Percentiles rank a stretch among this genome's conserved stretches.
These are phyloP conservation scores for Autographa pulchrina DNA, from an alignment of 2,888 invertebrate genomes.

Conservation along the genomic window DNA sequence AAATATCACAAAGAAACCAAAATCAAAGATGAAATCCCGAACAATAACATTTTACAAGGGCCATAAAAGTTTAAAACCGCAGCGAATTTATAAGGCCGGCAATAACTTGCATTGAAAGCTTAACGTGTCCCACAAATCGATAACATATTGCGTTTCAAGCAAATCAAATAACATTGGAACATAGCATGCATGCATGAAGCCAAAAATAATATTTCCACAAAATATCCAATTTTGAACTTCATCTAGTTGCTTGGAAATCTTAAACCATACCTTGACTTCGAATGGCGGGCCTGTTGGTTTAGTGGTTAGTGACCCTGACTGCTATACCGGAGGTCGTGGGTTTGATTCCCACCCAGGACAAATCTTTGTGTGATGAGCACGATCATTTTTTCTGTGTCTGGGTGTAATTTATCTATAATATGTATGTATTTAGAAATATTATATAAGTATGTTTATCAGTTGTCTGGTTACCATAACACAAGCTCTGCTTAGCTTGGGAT, in stretches of 20 bases:
- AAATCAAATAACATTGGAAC: not conserved
- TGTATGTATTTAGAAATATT: too few relatives aligned
- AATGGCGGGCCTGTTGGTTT: too few relatives aligned
- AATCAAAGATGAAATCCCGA: not conserved
- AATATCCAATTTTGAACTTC: not conserved
- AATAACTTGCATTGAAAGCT: slow-evolving; percentile 1
- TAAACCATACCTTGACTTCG: too few relatives aligned
- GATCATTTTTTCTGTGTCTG: too few relatives aligned
- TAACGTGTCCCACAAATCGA: slow-evolving; percentile 1
- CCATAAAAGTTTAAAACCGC: slow-evolving; percentile 1
- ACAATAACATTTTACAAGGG: not conserved
- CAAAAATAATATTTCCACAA: not conserved
- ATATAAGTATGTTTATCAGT: too few relatives aligned
- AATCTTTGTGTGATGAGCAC: too few relatives aligned
- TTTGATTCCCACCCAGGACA: too few relatives aligned
- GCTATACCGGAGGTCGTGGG: too few relatives aligned
- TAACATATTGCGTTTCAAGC: not conserved
- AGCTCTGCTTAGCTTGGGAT: too few relatives aligned
- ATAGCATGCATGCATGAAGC: not conserved
- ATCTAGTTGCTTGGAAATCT: not conserved
- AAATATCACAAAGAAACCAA: not conserved
- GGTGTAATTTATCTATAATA: too few relatives aligned
- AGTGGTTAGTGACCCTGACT: too few relatives aligned
- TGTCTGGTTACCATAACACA: too few relatives aligned
- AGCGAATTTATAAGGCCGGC: slow-evolving; percentile 4